phyloP scores from a whole-genome alignment of 1,140 invertebrate species.

The Antheraea mylitta region DNA sequence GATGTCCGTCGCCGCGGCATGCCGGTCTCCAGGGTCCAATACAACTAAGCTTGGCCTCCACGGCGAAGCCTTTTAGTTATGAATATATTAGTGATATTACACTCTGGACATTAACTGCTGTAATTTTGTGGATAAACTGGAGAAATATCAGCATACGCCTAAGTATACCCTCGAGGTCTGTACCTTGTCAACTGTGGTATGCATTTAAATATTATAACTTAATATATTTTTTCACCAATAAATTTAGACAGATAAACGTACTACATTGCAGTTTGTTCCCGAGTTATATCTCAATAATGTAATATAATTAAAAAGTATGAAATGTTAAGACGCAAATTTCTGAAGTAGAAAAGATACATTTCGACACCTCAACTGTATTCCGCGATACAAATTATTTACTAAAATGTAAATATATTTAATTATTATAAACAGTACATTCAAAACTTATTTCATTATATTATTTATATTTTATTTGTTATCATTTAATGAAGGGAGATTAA shows the following conservation, averaged over 20 bases:
- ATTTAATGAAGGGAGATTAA: too few relatives aligned
- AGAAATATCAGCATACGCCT: conserved; percentile 46
- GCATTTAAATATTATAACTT: not conserved
- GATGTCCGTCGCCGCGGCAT: conserved; percentile 41
- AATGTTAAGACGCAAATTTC: too few relatives aligned
- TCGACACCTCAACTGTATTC: too few relatives aligned
- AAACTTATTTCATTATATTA: too few relatives aligned
- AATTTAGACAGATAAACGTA: not conserved
- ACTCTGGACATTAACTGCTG: conserved; percentile 40
- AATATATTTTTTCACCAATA: not conserved
- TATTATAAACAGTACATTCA: too few relatives aligned
- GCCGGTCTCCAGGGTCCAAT: conserved; percentile 49
- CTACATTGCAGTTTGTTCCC: too few relatives aligned
- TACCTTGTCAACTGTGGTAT: not conserved
- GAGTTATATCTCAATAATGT: too few relatives aligned
- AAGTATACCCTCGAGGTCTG: conserved; percentile 3
- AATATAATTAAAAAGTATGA: too few relatives aligned
- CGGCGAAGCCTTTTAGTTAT: conserved; percentile 64
- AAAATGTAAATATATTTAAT: too few relatives aligned
- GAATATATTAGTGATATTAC: conserved; percentile 71
- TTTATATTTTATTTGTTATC: too few relatives aligned
- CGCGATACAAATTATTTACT: too few relatives aligned
- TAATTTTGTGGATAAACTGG: conserved; percentile 62
- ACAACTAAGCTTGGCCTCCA: conserved; percentile 24
- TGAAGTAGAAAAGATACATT: too few relatives aligned